phyloP scores from a whole-genome alignment of 2,888 invertebrate genomes.

The Holacanthella duospinosa region DNA sequence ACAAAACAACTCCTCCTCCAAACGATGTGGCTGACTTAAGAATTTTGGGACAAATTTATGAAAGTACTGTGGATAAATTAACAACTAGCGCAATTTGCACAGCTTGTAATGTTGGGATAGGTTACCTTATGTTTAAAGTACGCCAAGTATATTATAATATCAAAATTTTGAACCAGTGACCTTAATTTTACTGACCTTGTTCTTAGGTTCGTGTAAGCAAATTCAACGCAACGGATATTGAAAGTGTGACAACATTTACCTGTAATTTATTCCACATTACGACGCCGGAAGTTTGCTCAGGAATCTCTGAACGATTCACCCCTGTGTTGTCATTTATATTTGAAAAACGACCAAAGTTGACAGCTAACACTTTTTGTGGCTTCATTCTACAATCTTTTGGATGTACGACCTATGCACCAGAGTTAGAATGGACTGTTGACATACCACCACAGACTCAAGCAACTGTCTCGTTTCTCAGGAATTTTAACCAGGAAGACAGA shows the following conservation, averaged over 20 bases:
- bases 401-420: slow-evolving; percentile 18
- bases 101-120: slow-evolving; percentile 26
- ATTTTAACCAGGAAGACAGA: neutral
- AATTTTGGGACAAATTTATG: slow-evolving; percentile 22
- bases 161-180: neutral
- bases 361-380: slow-evolving; percentile 50
- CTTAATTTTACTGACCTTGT: neutral
- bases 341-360: slow-evolving; percentile 47
- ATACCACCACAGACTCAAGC: slow-evolving; percentile 1
- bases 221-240: neutral
- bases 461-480: too few relatives aligned
- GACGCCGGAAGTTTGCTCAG: slow-evolving; percentile 26
- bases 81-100: slow-evolving; percentile 20
- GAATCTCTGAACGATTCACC: slow-evolving; percentile 20
- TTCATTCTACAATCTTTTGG: slow-evolving; percentile 40
- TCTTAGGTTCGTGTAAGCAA: neutral
- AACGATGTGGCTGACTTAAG: slow-evolving; percentile 21
- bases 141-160: neutral
- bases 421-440: slow-evolving; percentile 29
- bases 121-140: slow-evolving; percentile 24
- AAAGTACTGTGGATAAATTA: slow-evolving; percentile 17
- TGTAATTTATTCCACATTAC: slow-evolving; percentile 11
- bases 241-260: neutral
- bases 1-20: slow-evolving; percentile 4
- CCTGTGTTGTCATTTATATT: slow-evolving; percentile 49